A percentile compares a stretch with the other conserved stretches of the same genome.
These are phyloP conservation scores for Callinectes sapidus DNA, from an alignment of 2,888 invertebrate species.

Conservation along the genomic window DNA sequence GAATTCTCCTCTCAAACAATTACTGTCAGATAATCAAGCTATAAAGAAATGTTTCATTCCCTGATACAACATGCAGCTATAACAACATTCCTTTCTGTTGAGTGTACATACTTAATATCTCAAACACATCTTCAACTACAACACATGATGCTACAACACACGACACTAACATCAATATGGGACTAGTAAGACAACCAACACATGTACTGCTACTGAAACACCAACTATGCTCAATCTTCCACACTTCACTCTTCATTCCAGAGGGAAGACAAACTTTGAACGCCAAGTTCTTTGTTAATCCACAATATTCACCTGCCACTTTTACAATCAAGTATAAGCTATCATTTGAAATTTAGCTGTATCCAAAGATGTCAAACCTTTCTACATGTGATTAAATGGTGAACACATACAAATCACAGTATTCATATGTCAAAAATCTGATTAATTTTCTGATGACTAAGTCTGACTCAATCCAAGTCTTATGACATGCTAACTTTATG, in stretches of 20 bases:
- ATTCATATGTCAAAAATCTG: neutral
- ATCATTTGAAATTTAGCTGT: neutral
- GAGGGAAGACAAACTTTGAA: neutral
- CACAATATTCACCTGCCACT: neutral
- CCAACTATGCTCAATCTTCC: neutral
- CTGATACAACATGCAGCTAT: neutral
- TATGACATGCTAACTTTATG: neutral
- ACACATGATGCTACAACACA: neutral
- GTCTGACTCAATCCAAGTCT: neutral
- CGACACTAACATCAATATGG: neutral
- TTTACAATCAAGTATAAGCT: neutral
- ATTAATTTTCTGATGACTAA: neutral
- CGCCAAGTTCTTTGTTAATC: neutral
- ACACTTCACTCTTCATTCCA: neutral
- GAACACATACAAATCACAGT: neutral
- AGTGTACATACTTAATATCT: neutral
- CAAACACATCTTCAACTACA: neutral
- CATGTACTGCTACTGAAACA: neutral
- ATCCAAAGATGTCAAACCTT: neutral
- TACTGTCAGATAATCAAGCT: neutral
- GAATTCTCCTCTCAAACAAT: neutral
- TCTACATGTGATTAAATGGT: neutral
- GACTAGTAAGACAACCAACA: neutral
- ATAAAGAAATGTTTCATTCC: neutral
- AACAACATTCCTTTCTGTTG: neutral